Base-by-base conservation (phyloP, 2,797 vertebrate species). In the Phalanger gymnotis region DNA sequence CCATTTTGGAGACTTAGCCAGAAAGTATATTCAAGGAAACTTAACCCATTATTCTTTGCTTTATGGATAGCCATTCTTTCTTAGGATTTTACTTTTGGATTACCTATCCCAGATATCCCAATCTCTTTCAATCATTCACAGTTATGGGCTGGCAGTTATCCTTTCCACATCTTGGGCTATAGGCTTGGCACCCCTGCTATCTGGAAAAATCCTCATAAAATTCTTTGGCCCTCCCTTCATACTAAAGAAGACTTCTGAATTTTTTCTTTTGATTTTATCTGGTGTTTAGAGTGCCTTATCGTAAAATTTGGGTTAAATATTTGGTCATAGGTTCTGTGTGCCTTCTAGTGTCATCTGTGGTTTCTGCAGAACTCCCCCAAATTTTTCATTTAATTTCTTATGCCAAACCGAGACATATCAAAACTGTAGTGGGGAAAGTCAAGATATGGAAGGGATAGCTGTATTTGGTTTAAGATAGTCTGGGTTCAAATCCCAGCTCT, bases 51-150 rank as follows among this genome's bases (percentile, higher is more conserved):
- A 57, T 92, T 58, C 30, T 94, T 90, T 92, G 57, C 54, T 93
- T 93, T 94, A 94, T 54, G 53, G 53, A 94, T 87, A 89, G 58
- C 22, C 93, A 53, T 92, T 95, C 91, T 96, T 95, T 92, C 96
- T 95, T 40, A 61, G 92, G 93, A 81, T 92, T 28, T 95, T 95
- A 25, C 25, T 81, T 47, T 87, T 87, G 40, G 9, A 28, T 87
- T 87, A 87, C 10, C 73, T 87, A 87, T 87, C 40, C 10, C 73
- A 27, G 16, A n/a, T n/a, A 73, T 40, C 34, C 34, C 16, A 73
- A 19, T 27, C 22, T 87, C 40, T 87, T 87, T 47, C 73, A 87
- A 11, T 87, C n/a, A 47, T 25, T 87, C 73, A 87, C 22, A 87
- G 4, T 87, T 40, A 87, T 87, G 40, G 1, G 0, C 9, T 87